These are phyloP conservation scores for Vulpes vulpes DNA, from an alignment of 2,113 vertebrate genomes.

Conservation along the genomic window DNA sequence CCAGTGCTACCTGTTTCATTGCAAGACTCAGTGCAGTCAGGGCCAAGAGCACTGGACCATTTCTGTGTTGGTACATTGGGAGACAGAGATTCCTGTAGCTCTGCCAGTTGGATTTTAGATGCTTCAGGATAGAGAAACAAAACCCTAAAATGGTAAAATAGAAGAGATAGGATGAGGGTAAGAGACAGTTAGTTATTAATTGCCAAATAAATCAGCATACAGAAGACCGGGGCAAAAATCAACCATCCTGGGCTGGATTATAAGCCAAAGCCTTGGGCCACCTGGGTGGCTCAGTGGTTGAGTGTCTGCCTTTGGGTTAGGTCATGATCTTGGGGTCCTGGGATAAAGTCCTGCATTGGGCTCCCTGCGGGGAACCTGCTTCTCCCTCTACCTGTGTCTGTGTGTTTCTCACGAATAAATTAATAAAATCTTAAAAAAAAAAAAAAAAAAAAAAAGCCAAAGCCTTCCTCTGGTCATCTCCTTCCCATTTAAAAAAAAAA, in stretches of 20 bases:
- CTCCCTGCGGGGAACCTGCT: too few relatives aligned
- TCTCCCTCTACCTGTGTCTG: too few relatives aligned
- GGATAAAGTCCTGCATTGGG: too few relatives aligned
- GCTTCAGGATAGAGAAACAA: neutral
- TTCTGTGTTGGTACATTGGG: neutral
- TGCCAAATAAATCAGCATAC: neutral
- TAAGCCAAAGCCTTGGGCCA: neutral
- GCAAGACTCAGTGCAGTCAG: neutral
- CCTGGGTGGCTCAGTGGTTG: too few relatives aligned
- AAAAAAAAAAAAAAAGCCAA: neutral
- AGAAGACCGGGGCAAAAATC: neutral
- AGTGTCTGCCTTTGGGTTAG: too few relatives aligned
- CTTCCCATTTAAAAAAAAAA: neutral
- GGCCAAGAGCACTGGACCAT: rapidly evolving
- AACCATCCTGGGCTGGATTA: neutral
- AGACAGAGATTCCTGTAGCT: neutral
- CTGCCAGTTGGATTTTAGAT: neutral
- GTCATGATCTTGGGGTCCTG: too few relatives aligned
- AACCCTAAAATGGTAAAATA: neutral
- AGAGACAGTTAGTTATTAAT: neutral
- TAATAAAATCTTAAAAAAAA: too few relatives aligned
- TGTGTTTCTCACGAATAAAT: too few relatives aligned
- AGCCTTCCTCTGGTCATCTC: neutral
- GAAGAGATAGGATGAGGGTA: neutral
- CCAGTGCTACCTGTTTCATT: neutral